phyloP scores from a whole-genome alignment of 37 sponge, comb jelly and placozoan genomes.

The Axinella damicornis region DNA sequence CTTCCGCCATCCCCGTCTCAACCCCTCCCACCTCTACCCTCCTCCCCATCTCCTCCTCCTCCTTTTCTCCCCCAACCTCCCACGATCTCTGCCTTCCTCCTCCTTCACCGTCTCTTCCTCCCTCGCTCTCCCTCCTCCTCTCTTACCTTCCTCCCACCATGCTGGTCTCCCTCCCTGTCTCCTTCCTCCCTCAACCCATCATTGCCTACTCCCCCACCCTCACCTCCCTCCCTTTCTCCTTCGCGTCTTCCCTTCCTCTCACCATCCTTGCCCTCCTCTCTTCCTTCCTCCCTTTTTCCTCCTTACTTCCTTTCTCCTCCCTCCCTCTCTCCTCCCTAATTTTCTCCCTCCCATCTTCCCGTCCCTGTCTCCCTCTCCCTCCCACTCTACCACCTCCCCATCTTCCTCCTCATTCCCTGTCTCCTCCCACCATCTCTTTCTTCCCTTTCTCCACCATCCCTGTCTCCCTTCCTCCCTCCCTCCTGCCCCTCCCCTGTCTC shows the following conservation, averaged over 20 bases:
- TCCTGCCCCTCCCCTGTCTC: not conserved
- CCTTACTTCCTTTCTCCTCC: not conserved
- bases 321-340: not conserved
- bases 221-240: not conserved
- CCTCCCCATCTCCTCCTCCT: not conserved
- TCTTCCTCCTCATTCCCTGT: not conserved
- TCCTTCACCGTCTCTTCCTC: not conserved
- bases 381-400: not conserved
- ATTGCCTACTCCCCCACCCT: not conserved
- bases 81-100: not conserved
- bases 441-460: not conserved
- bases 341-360: not conserved
- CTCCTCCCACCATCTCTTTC: not conserved
- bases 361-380: not conserved
- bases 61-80: not conserved
- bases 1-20: not conserved
- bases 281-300: not conserved
- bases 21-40: not conserved
- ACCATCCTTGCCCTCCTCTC: not conserved
- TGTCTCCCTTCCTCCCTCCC: not conserved
- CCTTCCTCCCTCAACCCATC: not conserved
- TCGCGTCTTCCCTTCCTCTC: not conserved
- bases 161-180: not conserved
- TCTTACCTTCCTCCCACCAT: conserved; percentile 9
- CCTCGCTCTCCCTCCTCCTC: not conserved